Evolutionary conservation across 2,113 vertebrate species (phyloP).

Genomic region (Physeter macrocephalus): DNA sequence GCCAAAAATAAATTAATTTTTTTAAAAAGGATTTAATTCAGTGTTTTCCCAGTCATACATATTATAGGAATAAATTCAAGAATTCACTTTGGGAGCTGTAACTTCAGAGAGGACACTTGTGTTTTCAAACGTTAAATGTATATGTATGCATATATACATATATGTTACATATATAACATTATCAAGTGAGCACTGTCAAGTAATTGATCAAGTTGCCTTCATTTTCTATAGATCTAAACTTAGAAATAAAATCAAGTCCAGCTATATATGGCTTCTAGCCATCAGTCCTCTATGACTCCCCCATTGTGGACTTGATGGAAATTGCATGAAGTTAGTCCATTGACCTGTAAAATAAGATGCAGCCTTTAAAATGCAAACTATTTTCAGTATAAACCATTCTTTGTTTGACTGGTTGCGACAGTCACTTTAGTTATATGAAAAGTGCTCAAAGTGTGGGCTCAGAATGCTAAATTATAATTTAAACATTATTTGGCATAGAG

Average conservation of each 20-base stretch:
- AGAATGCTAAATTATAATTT: conserved; percentile 30
- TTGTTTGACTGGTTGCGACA: conserved; percentile 9
- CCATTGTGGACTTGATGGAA: conserved; percentile 29
- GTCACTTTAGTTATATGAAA: conserved; percentile 1
- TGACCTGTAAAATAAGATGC: conserved; percentile 66
- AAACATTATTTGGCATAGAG: neutral
- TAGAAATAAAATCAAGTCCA: conserved; percentile 35
- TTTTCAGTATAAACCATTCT: conserved; percentile 4
- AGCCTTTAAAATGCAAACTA: conserved; percentile 44
- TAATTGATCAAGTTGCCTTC: neutral
- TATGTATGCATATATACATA: neutral
- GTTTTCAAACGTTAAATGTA: neutral
- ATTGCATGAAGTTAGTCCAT: conserved; percentile 51
- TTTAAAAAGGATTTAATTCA: neutral
- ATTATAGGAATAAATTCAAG: conserved; percentile 12
- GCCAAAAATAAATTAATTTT: too few relatives aligned
- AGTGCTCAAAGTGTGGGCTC: neutral
- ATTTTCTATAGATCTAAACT: conserved; percentile 12
- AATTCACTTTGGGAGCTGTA: neutral
- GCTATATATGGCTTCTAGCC: neutral
- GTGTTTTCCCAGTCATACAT: neutral
- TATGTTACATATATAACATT: neutral
- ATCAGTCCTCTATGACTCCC: neutral
- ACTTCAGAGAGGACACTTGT: neutral
- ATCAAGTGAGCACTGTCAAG: neutral